A percentile compares a stretch with the other conserved stretches of the same genome.
Conservation (phyloP, 2,113 vertebrate species). For the Megaceryle maxima region DNA sequence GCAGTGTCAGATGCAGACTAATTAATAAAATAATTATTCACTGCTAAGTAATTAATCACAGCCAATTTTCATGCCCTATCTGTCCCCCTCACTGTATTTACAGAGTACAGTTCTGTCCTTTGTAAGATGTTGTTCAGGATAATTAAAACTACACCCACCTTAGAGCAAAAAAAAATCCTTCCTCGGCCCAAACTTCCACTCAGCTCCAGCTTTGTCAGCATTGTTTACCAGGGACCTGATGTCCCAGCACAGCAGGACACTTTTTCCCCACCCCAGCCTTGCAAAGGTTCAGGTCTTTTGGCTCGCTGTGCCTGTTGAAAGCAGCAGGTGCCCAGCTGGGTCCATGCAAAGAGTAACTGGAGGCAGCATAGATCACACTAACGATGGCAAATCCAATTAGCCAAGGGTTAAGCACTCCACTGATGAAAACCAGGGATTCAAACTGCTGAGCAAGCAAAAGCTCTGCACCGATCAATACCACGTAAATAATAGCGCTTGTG, state of each 20-base stretch:
- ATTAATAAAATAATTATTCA: background rate
- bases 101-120: background rate
- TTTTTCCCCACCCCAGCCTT: background rate
- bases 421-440: conserved; percentile 8
- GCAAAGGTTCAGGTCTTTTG: background rate
- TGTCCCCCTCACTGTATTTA: background rate
- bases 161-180: background rate
- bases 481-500: background rate
- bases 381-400: conserved; percentile 46
- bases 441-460: conserved; percentile 49
- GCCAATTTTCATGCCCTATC: background rate
- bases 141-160: background rate
- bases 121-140: background rate
- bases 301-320: background rate
- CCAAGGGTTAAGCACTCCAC: conserved; percentile 20
- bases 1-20: background rate
- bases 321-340: background rate
- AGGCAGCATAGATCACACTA: background rate
- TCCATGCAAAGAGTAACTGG: background rate
- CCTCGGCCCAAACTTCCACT: accelerated
- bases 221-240: background rate
- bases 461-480: background rate
- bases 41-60: background rate
- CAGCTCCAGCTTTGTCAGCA: background rate
- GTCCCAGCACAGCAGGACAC: accelerated